Evolutionary conservation across 2,888 invertebrate genomes (phyloP), one percentile per base, ranked within the genome.

Genomic region (Phengaris arion): DNA sequence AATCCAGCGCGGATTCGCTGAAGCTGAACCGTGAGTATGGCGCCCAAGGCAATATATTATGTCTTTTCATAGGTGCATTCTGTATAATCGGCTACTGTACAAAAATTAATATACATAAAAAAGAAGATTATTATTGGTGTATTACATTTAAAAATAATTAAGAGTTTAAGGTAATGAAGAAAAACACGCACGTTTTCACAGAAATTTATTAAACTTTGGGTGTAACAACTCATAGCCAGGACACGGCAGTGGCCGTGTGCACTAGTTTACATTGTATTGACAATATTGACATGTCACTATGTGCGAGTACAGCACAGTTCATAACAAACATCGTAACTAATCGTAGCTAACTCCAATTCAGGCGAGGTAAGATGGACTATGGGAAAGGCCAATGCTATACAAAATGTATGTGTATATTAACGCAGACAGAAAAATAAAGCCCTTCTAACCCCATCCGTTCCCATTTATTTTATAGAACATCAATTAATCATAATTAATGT

Each of bases 151-250:
- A 35, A 35, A 35, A 35, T 35, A 35, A 35, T 35, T 2, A 35
- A 6, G 48, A 6, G 6, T 8, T 48, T 48, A 48, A 48, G 48
- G 48, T 48, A 48, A 15, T 45, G 12, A 54, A 54, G 10, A 35
- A 54, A 54, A 13, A 72, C 3, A 54, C 7, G 13, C 6, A 35
- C 4, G 15, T 72, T 12, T 72, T 72, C 72, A 72, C 72, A 72
- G 72, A 54, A 54, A 72, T 72, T 72, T 72, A 72, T 54, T 72
- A 52, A 72, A 72, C 54, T 51, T 52, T 72, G 35, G 54, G 22
- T 54, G 54, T 54, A 72, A 72, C 72, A 72, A 72, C 8, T 72
- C 72, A 54, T 72, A 54, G 72, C 72, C 72, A 64, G 45, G 72
- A 12, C 72, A 72, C 52, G 35, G n/a, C 22, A 12, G 35, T 35